Percentiles rank a stretch among this genome's conserved stretches.
Evolutionary conservation across 2,888 invertebrate genomes (phyloP).

Genomic region (Cataglyphis albicans): DNA sequence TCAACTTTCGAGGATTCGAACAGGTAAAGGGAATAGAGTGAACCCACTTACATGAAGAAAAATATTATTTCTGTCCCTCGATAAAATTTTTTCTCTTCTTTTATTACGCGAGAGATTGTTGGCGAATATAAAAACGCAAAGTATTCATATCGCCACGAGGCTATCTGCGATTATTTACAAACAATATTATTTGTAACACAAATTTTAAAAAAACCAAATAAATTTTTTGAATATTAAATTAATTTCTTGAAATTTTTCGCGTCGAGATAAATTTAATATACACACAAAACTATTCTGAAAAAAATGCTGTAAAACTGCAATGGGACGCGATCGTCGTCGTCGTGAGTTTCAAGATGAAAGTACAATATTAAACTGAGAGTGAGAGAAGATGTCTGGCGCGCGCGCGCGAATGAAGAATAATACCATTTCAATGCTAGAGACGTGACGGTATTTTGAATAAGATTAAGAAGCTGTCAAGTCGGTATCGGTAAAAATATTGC

Average conservation of each 20-base stretch:
- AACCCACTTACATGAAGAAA: conserved; percentile 42
- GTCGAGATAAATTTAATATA: not conserved
- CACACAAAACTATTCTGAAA: not conserved
- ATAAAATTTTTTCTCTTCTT: conserved; percentile 31
- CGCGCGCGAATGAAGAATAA: conserved; percentile 12
- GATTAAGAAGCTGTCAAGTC: conserved; percentile 4
- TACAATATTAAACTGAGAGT: conserved; percentile 19
- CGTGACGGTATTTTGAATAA: conserved; percentile 3
- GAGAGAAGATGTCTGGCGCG: not conserved
- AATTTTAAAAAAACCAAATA: not conserved
- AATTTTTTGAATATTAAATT: conserved; percentile 7
- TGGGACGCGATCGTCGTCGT: conserved; percentile 11
- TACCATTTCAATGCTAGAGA: conserved; percentile 6
- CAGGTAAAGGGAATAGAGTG: conserved; percentile 23
- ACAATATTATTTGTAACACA: not conserved
- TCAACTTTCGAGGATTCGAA: conserved; percentile 33
- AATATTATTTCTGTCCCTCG: conserved; percentile 45
- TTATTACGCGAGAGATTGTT: conserved; percentile 21
- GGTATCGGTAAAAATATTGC: conserved; percentile 39
- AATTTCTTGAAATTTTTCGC: not conserved
- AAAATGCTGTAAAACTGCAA: conserved; percentile 8
- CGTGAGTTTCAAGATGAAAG: conserved; percentile 5
- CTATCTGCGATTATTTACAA: not conserved
- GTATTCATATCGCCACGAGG: not conserved
- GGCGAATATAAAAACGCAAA: not conserved